Conservation (phyloP, 2,113 vertebrate species). For the Scopus umbretta region DNA sequence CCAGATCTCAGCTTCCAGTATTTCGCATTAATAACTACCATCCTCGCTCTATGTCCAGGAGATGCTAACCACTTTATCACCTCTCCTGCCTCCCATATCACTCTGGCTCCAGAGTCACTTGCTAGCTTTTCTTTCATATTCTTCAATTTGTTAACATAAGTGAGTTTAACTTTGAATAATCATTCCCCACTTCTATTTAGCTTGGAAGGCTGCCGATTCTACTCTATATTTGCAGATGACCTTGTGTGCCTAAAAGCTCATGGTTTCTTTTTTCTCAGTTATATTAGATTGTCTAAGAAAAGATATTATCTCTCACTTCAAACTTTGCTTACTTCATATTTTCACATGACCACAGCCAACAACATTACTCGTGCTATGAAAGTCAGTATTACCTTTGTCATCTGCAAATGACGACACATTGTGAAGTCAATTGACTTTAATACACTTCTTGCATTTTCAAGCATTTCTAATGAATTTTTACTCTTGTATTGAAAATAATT, state of each 20-base stretch:
- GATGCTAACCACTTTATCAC: background rate
- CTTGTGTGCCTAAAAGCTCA: background rate
- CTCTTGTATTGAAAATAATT: conserved; percentile 22
- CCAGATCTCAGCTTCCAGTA: background rate
- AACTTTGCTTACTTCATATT: background rate
- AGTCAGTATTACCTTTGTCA: background rate
- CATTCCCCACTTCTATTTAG: background rate
- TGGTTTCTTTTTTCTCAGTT: background rate
- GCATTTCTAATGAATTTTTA: conserved; percentile 25
- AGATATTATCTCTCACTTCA: background rate
- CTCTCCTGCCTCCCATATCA: background rate
- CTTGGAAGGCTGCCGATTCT: background rate
- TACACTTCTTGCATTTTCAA: background rate
- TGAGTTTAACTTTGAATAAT: background rate
- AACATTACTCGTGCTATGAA: accelerated
- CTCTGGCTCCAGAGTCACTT: background rate
- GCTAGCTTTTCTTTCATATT: background rate
- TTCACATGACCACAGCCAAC: background rate
- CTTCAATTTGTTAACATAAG: background rate
- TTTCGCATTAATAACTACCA: background rate
- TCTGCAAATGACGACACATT: accelerated
- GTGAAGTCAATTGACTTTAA: background rate
- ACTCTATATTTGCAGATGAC: background rate
- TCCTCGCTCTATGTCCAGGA: background rate
- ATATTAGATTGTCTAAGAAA: background rate